Evolutionary conservation across 1,140 invertebrate genomes (phyloP), one percentile per base, ranked within the genome.

Genomic region (Hesperophylax magnus): DNA sequence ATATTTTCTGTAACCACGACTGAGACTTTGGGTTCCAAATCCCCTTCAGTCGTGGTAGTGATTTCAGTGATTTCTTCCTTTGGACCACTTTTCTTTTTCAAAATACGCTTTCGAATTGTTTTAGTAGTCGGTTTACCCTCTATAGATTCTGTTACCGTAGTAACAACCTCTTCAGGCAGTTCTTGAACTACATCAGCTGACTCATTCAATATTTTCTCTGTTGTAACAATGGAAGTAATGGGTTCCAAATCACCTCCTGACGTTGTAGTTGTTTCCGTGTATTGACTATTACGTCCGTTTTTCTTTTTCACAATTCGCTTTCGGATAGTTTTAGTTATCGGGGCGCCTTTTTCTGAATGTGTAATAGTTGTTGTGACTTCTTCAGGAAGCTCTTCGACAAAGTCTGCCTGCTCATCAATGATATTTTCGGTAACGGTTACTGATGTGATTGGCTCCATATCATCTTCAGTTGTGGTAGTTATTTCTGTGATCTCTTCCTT

Each of bases 131-230:
- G 53, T 60, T 56, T 76, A 17, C 74, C 74, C 14, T 76, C 53
- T 1, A 14, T 18, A 11, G 54, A 17, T 18, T 24, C 52, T 1
- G 56, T 76, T n/a, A 20, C 54, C 6, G 72, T 83, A 82, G 34
- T 69, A 31, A 31, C n/a, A 18, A 69, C 18, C 53, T 81, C 76
- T 78, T 82, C 81, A 56, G 83, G 83, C 7, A 77, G 14, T 65
- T 83, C 82, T 67, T 81, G 67, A 83, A 84, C 31, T 1, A 18
- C 56, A 2, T 47, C 11, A 14, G 34, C n/a, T n/a, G 24, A 4
- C 24, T 71, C 67, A 17, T 71, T n/a, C 39, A 47, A 27, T 1
- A 18, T 5, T 27, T 27, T 65, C 17, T 65, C 61, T 24, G 17
- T 34, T 0, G 24, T 24, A 20, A n/a, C 24, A 7, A 65, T n/a